A percentile compares a stretch with the other conserved stretches of the same genome.
These are phyloP conservation scores for Nasua narica DNA, from an alignment of 2,797 vertebrate species.

Conservation along the genomic window DNA sequence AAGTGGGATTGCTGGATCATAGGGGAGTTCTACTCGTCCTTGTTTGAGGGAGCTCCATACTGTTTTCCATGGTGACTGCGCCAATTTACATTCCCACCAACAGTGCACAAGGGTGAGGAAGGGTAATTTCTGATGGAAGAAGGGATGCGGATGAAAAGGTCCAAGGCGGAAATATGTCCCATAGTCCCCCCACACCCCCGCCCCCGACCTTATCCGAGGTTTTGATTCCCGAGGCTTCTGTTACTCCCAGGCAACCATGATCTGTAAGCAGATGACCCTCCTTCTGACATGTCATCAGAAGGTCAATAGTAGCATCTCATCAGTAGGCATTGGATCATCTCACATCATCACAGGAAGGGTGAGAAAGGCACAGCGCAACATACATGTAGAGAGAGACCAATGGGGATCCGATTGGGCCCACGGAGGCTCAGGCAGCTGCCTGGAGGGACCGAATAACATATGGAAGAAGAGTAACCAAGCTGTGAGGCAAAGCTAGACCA, in stretches of 20 bases:
- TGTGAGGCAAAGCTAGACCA: not conserved
- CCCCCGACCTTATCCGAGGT: not conserved
- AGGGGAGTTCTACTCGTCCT: not conserved
- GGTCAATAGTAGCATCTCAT: not conserved
- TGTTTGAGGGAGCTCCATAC: not conserved
- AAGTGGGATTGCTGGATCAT: not conserved
- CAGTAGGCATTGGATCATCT: not conserved
- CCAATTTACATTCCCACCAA: not conserved
- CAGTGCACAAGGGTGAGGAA: not conserved
- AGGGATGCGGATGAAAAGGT: not conserved
- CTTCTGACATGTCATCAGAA: not conserved
- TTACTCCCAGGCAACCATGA: not conserved
- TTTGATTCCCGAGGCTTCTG: not conserved
- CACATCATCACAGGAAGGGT: not conserved
- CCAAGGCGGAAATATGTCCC: not conserved
- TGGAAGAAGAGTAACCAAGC: not conserved
- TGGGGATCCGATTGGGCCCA: fast-evolving
- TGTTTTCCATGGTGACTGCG: not conserved
- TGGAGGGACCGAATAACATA: not conserved
- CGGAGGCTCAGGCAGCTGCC: not conserved
- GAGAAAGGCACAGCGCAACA: not conserved
- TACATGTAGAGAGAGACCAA: not conserved
- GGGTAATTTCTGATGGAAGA: not conserved
- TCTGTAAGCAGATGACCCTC: not conserved
- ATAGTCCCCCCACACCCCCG: not conserved